Evolutionary conservation across 1,140 invertebrate genomes (phyloP), one percentile per base, ranked within the genome.

Genomic region (Polyergus mexicanus): DNA sequence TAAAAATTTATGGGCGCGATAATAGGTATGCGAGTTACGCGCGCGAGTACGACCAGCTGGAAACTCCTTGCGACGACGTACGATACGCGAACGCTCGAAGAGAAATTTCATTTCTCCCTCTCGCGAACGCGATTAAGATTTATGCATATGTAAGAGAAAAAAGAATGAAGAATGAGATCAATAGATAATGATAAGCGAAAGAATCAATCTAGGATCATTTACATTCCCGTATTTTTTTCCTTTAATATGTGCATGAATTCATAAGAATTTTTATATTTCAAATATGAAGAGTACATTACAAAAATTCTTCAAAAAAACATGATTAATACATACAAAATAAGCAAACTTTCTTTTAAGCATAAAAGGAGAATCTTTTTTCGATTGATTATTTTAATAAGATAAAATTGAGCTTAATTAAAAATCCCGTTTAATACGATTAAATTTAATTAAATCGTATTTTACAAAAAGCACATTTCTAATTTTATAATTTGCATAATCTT

Each of bases 1-100:
- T 81, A 81, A 81, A 81, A 81, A 81, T 81, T 81, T 72, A 81
- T 81, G 38, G 51, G 19, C 25, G 66, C 54, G 78, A 81, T 81
- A 81, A 81, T 81, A 81, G 66, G 66, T 80, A 58, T 54, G 63
- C 62, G 76, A 78, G 76, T 81, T 81, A 71, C 66, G 77, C 51
- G 77, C 51, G 51, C 77, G 32, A 56, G 51, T 44, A 58, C 51
- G 78, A 58, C 35, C 66, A 71, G 66, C 66, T 81, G 66, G 56
- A 81, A 72, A 72, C 66, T 72, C 78, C 44, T 68, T 38, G 62
- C n/a, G 54, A 68, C 44, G 47, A 71, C 35, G 38, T 71, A 69
- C 38, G 38, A 78, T 78, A 68, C 62, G 60, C 32, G 62, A 25
- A 25, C 16, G 11, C 32, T 69, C 22, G 32, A 54, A 4, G 19